Base-by-base conservation (phyloP, 64 coral and sea anemone genomes). In the Porites lutea region DNA sequence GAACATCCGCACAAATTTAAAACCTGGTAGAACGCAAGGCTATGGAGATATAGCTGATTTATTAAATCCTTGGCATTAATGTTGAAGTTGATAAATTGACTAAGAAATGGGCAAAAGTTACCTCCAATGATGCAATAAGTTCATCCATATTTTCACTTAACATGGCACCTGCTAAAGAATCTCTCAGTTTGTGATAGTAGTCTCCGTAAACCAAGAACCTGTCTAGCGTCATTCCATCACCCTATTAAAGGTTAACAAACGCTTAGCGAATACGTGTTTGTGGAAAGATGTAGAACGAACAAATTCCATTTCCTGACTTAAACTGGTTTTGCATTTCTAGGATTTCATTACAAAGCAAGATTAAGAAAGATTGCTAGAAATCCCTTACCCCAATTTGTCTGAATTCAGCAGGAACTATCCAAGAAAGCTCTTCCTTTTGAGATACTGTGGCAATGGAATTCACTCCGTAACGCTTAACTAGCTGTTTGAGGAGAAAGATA, bases 401-500 rank as follows among this genome's bases (percentile, higher is more conserved):
- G 44, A 77, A 48, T 51, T 90, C 88, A 18, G 61, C 48, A 20
- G 88, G 77, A 65, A 90, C 63, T 21, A 90, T 81, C 88, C 88
- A 90, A 13, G 65, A 49, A 5, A 90, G 78, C 0, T 45, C 74
- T 62, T 49, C 47, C 0, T 71, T 90, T 55, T 90, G 59, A 22
- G 63, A 66, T 3, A 90, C 43, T 15, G n/a, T 19, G 20, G 57
- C 50, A 70, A 90, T 90, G 3, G 88, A 79, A 15, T 71, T 60
- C 53, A 79, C 76, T 46, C 88, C 88, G 67, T 90, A 90, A 45
- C 62, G 76, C 37, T 79, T 90, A 60, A 79, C 76, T 12, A 90
- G 77, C 64, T 90, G 88, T 16, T 90, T 90, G 52, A 90, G 88
- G 0, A 90, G 65, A 53, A 80, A 90, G 10, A 90, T 21, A 82